Percentiles rank a stretch among this genome's conserved stretches.
Evolutionary conservation across 2,797 vertebrate species (phyloP).

Genomic region (Spinibarbus caldwelli): DNA sequence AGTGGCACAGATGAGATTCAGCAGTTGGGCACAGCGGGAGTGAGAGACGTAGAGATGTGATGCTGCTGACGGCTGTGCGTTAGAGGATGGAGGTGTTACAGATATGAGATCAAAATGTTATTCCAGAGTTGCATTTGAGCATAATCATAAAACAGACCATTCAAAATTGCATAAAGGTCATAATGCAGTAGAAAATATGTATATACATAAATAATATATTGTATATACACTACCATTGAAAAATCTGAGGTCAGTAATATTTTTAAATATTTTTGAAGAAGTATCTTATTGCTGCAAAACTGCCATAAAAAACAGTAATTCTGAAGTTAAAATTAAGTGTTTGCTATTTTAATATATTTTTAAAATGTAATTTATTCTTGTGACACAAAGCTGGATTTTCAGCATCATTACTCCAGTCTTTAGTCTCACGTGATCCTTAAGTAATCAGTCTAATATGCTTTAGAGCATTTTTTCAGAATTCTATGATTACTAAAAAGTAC

Average conservation of each 20-base stretch:
- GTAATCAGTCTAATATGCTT: not conserved
- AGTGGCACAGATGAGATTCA: slow-evolving; percentile 59
- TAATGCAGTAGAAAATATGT: not conserved
- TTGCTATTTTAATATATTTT: not conserved
- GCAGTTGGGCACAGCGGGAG: slow-evolving; percentile 19
- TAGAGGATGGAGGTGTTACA: slow-evolving; percentile 26
- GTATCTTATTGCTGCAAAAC: no score
- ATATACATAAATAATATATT: not conserved
- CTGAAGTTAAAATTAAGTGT: not conserved
- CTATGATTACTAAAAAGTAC: not conserved
- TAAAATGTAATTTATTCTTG: not conserved
- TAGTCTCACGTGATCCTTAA: not conserved
- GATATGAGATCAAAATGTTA: slow-evolving; percentile 1
- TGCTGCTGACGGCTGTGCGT: slow-evolving; percentile 17
- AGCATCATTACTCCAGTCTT: not conserved
- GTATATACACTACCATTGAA: not conserved
- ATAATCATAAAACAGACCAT: not conserved
- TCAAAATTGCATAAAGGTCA: not conserved
- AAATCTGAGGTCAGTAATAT: not conserved
- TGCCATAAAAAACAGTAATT: no score
- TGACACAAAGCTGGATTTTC: not conserved
- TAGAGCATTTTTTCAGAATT: not conserved
- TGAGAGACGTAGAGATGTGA: slow-evolving; percentile 18
- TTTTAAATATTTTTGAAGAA: not conserved
- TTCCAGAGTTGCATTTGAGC: not conserved